Evolutionary conservation across 92 coral and sea anemone species (phyloP).

Genomic region (Paramuricea clavata): DNA sequence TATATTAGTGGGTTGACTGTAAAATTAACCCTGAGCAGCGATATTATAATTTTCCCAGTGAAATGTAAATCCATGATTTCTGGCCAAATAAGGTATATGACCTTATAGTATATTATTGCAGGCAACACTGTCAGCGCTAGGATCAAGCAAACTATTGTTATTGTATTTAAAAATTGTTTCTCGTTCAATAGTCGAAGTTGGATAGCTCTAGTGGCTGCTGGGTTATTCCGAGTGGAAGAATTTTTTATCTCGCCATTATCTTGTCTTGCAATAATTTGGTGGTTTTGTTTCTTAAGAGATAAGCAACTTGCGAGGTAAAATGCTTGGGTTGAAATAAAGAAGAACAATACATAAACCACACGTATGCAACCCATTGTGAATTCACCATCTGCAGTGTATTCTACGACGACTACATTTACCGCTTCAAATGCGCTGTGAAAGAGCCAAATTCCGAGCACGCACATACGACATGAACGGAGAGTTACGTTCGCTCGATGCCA

Average conservation of each 20-base stretch:
- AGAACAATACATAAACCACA: background rate
- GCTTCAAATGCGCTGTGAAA: background rate
- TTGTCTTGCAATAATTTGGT: background rate
- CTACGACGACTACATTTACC: background rate
- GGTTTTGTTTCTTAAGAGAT: background rate
- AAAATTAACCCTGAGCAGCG: background rate
- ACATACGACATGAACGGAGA: background rate
- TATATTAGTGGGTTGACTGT: conserved; percentile 24
- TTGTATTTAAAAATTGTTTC: background rate
- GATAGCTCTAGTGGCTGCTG: background rate
- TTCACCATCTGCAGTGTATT: too few relatives aligned
- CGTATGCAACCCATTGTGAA: background rate
- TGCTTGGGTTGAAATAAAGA: background rate
- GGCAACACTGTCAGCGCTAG: background rate
- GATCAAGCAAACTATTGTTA: background rate
- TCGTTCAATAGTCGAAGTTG: background rate
- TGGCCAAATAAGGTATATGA: background rate
- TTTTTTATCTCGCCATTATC: background rate
- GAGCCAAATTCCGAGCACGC: background rate
- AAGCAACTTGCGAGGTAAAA: conserved; percentile 16
- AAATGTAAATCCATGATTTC: background rate
- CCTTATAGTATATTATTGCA: background rate
- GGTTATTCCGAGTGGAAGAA: background rate
- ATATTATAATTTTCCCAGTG: background rate
- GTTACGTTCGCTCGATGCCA: conserved; percentile 21